These are phyloP conservation scores for Tenualosa thibaudeaui DNA, from an alignment of 2,797 vertebrate species.

Conservation along the genomic window DNA sequence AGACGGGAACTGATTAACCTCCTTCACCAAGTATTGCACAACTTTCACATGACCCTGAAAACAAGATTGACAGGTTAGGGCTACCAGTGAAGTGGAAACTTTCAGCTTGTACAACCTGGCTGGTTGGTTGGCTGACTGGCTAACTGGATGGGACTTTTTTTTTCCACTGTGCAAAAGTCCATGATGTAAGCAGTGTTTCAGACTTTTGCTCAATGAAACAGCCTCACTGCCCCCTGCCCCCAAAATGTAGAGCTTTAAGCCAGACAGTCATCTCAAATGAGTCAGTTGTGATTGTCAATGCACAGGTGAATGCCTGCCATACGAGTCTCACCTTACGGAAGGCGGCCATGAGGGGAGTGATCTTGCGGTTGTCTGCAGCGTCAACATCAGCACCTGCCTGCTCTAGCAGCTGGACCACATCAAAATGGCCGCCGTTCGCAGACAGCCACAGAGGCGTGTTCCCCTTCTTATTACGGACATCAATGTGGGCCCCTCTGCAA, in stretches of 20 bases:
- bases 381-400: slow-evolving; percentile 96
- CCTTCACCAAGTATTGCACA: slow-evolving; percentile 97
- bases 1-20: slow-evolving; percentile 98
- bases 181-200: too few relatives aligned
- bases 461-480: slow-evolving; percentile 98
- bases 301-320: not conserved
- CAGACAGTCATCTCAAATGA: not conserved
- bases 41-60: slow-evolving; percentile 96
- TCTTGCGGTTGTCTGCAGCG: slow-evolving; percentile 97
- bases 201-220: too few relatives aligned
- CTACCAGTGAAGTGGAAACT: not conserved
- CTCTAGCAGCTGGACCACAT: slow-evolving; percentile 95
- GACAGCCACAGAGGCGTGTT: slow-evolving; percentile 98
- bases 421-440: slow-evolving; percentile 95
- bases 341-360: slow-evolving; percentile 97
- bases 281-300: not conserved
- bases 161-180: too few relatives aligned
- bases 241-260: too few relatives aligned
- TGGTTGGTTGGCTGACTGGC: too few relatives aligned
- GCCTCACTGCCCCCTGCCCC: too few relatives aligned
- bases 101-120: too few relatives aligned
- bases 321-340: slow-evolving; percentile 87
- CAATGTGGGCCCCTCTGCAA: slow-evolving; percentile 92
- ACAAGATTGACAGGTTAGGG: slow-evolving; percentile 13
- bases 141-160: too few relatives aligned